Evolutionary conservation across 2,888 invertebrate species (phyloP).

Genomic region (Ophraella communa): DNA sequence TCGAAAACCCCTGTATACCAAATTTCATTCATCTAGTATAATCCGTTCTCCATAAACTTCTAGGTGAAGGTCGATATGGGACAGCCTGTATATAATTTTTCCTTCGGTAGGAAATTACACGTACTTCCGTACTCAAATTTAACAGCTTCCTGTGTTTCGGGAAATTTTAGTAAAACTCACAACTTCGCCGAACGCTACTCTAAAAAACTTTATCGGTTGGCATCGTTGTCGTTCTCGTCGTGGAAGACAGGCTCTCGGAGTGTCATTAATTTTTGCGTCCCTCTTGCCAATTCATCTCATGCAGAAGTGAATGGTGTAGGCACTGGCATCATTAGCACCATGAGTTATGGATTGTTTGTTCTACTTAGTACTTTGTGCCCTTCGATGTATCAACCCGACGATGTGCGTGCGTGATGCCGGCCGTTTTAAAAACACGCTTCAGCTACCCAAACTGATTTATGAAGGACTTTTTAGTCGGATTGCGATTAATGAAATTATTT

Average conservation of each 20-base stretch:
- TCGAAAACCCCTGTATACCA: no score
- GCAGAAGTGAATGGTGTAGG: conserved; percentile 57
- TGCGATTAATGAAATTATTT: conserved; percentile 24
- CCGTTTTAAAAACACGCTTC: conserved; percentile 35
- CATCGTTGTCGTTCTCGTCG: neutral
- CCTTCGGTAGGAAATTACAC: neutral
- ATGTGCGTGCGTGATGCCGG: conserved; percentile 38
- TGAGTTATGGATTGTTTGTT: conserved; percentile 61
- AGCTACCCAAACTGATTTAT: conserved; percentile 29
- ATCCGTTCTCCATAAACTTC: no score
- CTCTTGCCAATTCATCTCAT: conserved; percentile 54
- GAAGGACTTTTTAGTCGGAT: conserved; percentile 17
- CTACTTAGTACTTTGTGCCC: conserved; percentile 41
- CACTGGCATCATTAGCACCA: conserved; percentile 59
- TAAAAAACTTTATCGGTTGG: neutral
- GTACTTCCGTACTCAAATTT: neutral
- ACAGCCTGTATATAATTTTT: no score
- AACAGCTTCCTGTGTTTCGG: conserved; percentile 21
- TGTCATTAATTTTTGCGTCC: conserved; percentile 56
- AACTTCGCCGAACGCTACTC: neutral
- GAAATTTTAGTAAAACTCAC: conserved; percentile 45
- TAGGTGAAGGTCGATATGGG: no score
- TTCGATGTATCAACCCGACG: conserved; percentile 49
- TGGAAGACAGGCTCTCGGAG: conserved; percentile 25
- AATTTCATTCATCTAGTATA: no score